Base-by-base conservation (phyloP, 92 coral and sea anemone species). In the Porites lobata region DNA sequence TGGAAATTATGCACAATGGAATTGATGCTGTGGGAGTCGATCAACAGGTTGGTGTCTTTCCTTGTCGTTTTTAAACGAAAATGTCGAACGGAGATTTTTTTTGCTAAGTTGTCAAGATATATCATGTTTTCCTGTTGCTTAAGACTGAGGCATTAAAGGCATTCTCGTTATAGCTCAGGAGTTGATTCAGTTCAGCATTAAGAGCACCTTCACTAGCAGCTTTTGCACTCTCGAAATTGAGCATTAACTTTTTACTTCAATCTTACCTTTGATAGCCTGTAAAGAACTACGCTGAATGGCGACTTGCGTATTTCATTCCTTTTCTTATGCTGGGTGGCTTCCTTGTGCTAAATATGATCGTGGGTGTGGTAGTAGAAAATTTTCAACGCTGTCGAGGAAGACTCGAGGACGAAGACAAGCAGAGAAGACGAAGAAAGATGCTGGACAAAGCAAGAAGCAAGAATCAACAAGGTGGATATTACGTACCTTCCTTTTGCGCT, bases 1-100 rank as follows among this genome's bases (percentile, higher is more conserved):
- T 97, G n/a, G 95, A 96, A 77, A 92, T 97, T 69, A 97, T 97
- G 99, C 98, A 92, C 72, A 86, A 94, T 85, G 99, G 99, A 59
- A 86, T 97, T 10, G 99, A 97, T 82, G 99, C 99, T 13, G 99
- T 97, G 2, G 99, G 96, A 52, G 82, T 95, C 56, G 93, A 95
- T 85, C 32, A 77, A 24, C 98, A 97, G 98, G 99, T 97, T 80
- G 26, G 47, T 7, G 56, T 50, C 5, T 32, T 53, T n/a, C 3
- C 43, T 38, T 38, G 47, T 38, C 0, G 47, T 38, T 38, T 38
- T 38, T 38, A 38, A 38, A 38, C 47, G 47, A 38, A 38, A 38
- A 38, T 38, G 47, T 38, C 47, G 6, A 38, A 38, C 6, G 5
- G 47, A 38, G 32, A n/a, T 65, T 20, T 3, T 4, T 47, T 29